Evolutionary conservation across 2,888 invertebrate genomes (phyloP), one percentile per base, ranked within the genome.

Genomic region (Linnaemya vulpina): DNA sequence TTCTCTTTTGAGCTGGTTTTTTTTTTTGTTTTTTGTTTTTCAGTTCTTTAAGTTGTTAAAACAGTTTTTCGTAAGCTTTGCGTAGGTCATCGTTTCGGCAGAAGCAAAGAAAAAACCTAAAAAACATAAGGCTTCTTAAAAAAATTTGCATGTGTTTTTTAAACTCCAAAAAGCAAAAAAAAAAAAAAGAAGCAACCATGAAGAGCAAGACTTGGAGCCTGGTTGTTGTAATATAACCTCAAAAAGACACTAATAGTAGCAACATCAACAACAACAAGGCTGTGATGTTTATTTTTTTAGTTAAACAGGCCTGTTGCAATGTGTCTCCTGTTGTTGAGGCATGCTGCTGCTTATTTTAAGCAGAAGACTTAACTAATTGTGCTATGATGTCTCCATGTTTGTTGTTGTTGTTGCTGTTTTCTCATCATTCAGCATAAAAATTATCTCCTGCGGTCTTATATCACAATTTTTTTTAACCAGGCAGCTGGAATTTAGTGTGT

Each of bases 401-500:
- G 22, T 22, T 58, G 30, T 8, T 49, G 10, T 71, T 80, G 63
- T 62, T 62, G 43, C 11, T 82, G 35, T 30, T 55, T 38, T 11
- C 60, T 80, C 25, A 65, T 49, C 77, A 86, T 75, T 67, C 76
- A 87, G 82, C 67, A 70, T 82, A 68, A 87, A 87, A 87, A 86
- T 83, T 89, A 88, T 90, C 90, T 91, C 91, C 90, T 89, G 90
- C 89, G 89, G 90, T 89, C 88, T 87, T 88, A 76, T 79, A 83
- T 83, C 85, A 84, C 80, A 58, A 65, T 77, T 83, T 84, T 71
- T 70, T 77, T 77, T 73, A 49, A 63, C 55, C 77, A 76, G 63
- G 83, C 82, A 87, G 86, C 77, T 85, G 82, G 79, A 79, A 80
- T 78, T 76, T 68, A 58, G 73, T 73, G 51, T 71, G 58, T 71